Conservation (phyloP, 2,797 vertebrate genomes). For the Sandelia bainsii region DNA sequence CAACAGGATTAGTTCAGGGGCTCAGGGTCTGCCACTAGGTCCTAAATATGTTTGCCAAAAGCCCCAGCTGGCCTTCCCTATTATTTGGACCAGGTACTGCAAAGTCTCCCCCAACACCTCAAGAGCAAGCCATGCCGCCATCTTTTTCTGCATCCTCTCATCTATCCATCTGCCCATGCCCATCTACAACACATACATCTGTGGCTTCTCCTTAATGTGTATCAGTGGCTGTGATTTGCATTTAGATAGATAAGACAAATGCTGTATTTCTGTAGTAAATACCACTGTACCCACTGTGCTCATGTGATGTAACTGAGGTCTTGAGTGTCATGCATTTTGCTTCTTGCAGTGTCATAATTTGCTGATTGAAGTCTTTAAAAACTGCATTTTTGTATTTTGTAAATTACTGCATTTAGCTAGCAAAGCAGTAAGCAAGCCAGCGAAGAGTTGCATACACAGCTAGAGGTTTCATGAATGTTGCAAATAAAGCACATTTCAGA, state of each 20-base stretch:
- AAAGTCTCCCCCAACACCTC: slow-evolving; percentile 56
- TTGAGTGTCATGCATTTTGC: slow-evolving; percentile 22
- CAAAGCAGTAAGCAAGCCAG: slow-evolving; percentile 42
- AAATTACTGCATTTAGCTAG: slow-evolving; percentile 40
- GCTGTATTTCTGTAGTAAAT: neutral
- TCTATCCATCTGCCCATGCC: slow-evolving; percentile 45
- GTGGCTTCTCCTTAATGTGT: slow-evolving; percentile 35
- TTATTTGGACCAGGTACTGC: slow-evolving; percentile 75
- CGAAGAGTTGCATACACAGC: slow-evolving; percentile 58
- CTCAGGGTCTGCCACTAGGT: slow-evolving; percentile 72
- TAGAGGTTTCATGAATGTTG: slow-evolving; percentile 16
- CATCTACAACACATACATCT: slow-evolving; percentile 55
- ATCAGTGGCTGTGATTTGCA: slow-evolving; percentile 6
- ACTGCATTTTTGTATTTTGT: slow-evolving; percentile 53
- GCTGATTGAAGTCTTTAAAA: slow-evolving; percentile 53
- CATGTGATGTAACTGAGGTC: slow-evolving; percentile 24
- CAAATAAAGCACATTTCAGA: slow-evolving; percentile 48
- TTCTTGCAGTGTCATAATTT: slow-evolving; percentile 53
- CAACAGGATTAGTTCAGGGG: slow-evolving; percentile 73
- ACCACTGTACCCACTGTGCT: slow-evolving; percentile 9
- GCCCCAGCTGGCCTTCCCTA: slow-evolving; percentile 74
- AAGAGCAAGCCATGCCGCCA: slow-evolving; percentile 54
- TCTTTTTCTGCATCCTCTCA: slow-evolving; percentile 60
- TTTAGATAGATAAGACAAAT: neutral
- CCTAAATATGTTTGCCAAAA: slow-evolving; percentile 79